phyloP scores from a whole-genome alignment of 2,888 invertebrate species.

The Leucophenga maculata region DNA sequence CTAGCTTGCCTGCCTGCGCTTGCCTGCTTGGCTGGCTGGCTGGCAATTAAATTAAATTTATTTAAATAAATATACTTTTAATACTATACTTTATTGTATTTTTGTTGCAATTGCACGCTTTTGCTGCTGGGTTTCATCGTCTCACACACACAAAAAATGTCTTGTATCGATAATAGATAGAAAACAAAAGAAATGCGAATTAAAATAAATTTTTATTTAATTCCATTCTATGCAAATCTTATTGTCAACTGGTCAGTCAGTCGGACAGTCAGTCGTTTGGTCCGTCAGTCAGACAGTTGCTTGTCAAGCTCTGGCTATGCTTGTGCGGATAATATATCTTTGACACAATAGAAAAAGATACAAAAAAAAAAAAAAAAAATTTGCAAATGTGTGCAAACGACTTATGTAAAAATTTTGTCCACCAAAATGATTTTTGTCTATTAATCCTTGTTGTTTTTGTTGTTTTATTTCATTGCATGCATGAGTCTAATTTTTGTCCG shows the following conservation, averaged over 20 bases:
- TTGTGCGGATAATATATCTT: too few species aligned
- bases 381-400: too few species aligned
- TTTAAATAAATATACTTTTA: slow-evolving; percentile 61
- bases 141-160: not conserved
- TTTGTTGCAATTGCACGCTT: slow-evolving; percentile 30
- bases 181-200: too few species aligned
- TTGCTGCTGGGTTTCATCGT: slow-evolving; percentile 20
- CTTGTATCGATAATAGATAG: not conserved
- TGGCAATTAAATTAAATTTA: slow-evolving; percentile 67
- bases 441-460: slow-evolving; percentile 11
- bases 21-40: slow-evolving; percentile 39
- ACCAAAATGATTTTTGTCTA: slow-evolving; percentile 26
- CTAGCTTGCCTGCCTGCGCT: too few species aligned
- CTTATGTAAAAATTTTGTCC: slow-evolving; percentile 35
- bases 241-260: too few species aligned
- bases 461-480: slow-evolving; percentile 39
- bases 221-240: too few species aligned
- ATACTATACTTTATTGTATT: not conserved
- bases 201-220: too few species aligned
- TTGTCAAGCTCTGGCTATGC: too few species aligned
- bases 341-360: too few species aligned
- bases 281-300: too few species aligned
- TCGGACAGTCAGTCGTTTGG: too few species aligned
- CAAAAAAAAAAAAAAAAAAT: too few species aligned
- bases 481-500: slow-evolving; percentile 65